Evolutionary conservation across 1,140 invertebrate species (phyloP), one percentile per base, ranked within the genome.

Genomic region (Brachionus rotundiformis): DNA sequence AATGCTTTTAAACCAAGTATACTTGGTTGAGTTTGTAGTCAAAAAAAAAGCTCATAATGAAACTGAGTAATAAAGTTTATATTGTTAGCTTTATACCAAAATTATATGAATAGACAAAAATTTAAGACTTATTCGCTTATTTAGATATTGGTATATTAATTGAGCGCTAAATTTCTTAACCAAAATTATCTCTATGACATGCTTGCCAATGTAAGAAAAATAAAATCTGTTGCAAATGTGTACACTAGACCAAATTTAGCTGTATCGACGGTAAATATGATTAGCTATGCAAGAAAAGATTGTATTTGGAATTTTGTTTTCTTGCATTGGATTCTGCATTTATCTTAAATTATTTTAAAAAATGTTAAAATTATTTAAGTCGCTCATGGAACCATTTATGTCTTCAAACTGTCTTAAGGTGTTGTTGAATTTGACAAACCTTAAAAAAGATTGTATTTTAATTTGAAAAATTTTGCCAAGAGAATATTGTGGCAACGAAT

Each of bases 51-150:
- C 47, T 54, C 47, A 54, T 54, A 54, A 54, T 54, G 47, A 54
- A 54, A 54, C 7, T 54, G 47, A 54, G 47, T 54, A 54, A 54
- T 54, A 16, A 54, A 54, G 19, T 54, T 19, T 54, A 16, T 54
- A 41, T 54, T 54, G 47, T 54, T 54, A 54, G 47, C 47, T 54
- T 54, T 54, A 54, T 54, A 54, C n/a, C 23, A 54, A 54, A 54
- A 54, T 19, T 54, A 54, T 19, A 54, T 19, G 23, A 16, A 54
- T 54, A 54, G n/a, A 54, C 47, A 54, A 19, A 54, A 54, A 54
- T 54, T 54, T 54, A 54, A 54, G 47, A 54, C 19, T 49, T 49
- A 16, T 49, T 49, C 16, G 44, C 44, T 25, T n/a, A n/a, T n/a
- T n/a, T 23, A 54, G 47, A 16, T 54, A 25, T 25, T 54, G 16